Conservation (phyloP, 2,888 invertebrate genomes). For the Elaeidobius kamerunicus region DNA sequence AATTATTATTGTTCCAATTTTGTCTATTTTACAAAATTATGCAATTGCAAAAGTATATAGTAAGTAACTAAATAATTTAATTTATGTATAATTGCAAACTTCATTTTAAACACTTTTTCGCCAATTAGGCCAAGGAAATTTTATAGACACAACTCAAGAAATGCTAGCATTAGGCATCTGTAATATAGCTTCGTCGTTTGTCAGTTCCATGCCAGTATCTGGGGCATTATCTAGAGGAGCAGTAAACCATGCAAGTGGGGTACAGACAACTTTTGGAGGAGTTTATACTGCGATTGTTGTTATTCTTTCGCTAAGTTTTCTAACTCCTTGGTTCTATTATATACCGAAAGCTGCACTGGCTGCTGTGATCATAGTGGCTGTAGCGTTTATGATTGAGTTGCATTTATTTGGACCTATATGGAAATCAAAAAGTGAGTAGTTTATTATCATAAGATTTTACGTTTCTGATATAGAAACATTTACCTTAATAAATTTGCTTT, state of each 20-base stretch:
- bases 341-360: slow-evolving; percentile 65
- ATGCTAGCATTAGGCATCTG: slow-evolving; percentile 64
- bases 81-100: no score
- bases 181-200: slow-evolving; percentile 65
- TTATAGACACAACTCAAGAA: slow-evolving; percentile 68
- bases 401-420: slow-evolving; percentile 63
- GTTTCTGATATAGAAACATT: no score
- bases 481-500: no score
- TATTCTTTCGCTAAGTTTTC: slow-evolving; percentile 54
- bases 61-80: no score
- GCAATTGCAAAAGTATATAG: slow-evolving; percentile 69
- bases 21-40: slow-evolving; percentile 67
- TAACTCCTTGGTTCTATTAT: slow-evolving; percentile 64
- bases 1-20: slow-evolving; percentile 62
- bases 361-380: slow-evolving; percentile 69
- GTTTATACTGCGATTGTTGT: slow-evolving; percentile 59
- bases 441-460: slow-evolving; percentile 3
- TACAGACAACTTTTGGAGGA: slow-evolving; percentile 65
- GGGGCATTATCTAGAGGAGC: slow-evolving; percentile 63
- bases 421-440: slow-evolving; percentile 59
- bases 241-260: slow-evolving; percentile 69
- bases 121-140: slow-evolving; percentile 55
- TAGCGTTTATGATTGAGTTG: slow-evolving; percentile 65
- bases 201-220: slow-evolving; percentile 65
- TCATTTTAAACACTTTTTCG: no score